These are phyloP conservation scores for Casuarius casuarius DNA, from an alignment of 2,113 vertebrate species.

Conservation along the genomic window DNA sequence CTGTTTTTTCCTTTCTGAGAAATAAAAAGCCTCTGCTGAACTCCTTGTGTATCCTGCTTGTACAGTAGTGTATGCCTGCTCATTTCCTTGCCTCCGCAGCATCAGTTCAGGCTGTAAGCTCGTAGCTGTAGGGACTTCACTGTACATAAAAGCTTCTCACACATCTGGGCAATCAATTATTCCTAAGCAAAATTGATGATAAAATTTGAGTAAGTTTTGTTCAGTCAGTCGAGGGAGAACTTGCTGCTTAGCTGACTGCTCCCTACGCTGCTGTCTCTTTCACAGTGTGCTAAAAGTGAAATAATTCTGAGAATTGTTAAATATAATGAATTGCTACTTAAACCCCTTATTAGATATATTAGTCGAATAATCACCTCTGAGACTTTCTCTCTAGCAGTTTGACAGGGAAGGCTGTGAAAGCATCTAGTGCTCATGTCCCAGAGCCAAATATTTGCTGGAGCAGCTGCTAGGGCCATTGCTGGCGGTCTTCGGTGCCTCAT, in stretches of 20 bases:
- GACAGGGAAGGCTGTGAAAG: constrained; percentile 25
- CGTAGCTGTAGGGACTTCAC: background rate
- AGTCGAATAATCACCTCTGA: constrained; percentile 55
- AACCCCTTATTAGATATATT: constrained; percentile 25
- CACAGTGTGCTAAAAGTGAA: background rate
- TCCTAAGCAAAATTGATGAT: background rate
- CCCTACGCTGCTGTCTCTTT: background rate
- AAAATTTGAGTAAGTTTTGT: background rate
- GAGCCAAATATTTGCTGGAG: background rate
- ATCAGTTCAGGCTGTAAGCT: background rate
- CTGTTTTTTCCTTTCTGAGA: background rate
- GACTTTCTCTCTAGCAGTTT: background rate
- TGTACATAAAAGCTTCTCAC: background rate
- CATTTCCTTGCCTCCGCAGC: background rate
- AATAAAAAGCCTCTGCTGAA: background rate
- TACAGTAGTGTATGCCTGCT: background rate
- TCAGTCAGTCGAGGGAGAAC: background rate
- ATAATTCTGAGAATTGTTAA: constrained; percentile 39
- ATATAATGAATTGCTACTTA: constrained; percentile 42
- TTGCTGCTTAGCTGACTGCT: background rate
- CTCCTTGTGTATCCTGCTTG: background rate
- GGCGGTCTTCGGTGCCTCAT: background rate
- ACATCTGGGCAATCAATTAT: constrained; percentile 55
- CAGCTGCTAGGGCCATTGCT: constrained; percentile 42
- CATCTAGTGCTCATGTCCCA: background rate